Conservation (phyloP, 2,113 vertebrate genomes). For the Gulo gulo region DNA sequence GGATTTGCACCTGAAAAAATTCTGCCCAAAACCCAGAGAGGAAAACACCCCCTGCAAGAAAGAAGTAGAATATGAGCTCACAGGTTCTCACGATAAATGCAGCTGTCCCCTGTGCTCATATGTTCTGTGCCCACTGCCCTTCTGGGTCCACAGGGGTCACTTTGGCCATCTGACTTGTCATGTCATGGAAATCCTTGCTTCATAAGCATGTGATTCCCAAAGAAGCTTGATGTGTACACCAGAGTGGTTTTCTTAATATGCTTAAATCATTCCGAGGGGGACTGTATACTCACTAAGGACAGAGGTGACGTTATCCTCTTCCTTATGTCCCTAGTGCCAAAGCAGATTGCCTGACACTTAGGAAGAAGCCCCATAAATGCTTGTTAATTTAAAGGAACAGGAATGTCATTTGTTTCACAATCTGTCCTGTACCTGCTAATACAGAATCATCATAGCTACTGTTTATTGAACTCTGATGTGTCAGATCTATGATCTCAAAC, state of each 20-base stretch:
- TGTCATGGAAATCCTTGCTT: background rate
- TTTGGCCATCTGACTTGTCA: background rate
- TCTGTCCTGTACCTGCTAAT: background rate
- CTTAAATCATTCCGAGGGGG: background rate
- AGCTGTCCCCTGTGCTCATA: background rate
- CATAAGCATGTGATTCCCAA: background rate
- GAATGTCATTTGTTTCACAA: background rate
- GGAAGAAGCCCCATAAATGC: background rate
- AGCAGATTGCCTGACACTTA: background rate
- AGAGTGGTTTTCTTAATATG: background rate
- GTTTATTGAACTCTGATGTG: background rate
- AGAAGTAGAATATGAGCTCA: background rate
- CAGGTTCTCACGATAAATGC: background rate
- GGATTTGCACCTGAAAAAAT: constrained; percentile 14
- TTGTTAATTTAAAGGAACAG: background rate
- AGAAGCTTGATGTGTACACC: background rate
- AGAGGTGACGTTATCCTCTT: background rate
- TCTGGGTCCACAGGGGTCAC: background rate
- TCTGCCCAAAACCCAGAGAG: background rate
- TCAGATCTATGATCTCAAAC: background rate
- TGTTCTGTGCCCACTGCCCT: background rate
- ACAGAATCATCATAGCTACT: background rate
- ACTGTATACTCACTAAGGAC: background rate
- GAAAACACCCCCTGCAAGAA: background rate
- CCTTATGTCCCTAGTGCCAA: background rate